Percentiles rank a stretch among this genome's conserved stretches.
Conservation (phyloP, 2,113 vertebrate species). For the Istiophorus platypterus region DNA sequence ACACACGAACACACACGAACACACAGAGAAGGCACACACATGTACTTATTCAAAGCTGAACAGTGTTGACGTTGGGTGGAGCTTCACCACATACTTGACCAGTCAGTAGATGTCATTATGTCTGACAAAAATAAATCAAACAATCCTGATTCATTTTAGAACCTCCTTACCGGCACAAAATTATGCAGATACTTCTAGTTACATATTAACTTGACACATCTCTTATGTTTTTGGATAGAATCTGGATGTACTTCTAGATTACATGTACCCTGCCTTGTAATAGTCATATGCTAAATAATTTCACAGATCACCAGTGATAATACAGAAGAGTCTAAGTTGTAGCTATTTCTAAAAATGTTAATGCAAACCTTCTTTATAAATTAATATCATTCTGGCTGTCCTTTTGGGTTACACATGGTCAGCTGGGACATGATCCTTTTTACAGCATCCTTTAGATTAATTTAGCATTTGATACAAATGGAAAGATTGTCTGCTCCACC, state of each 20-base stretch:
- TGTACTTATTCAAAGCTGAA: not conserved
- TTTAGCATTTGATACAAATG: conserved; percentile 41
- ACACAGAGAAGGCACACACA: not conserved
- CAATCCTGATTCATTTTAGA: not conserved
- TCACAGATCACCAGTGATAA: not conserved
- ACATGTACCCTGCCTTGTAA: not conserved
- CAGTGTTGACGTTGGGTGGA: conserved; percentile 7
- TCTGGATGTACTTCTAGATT: not conserved
- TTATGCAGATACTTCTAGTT: conserved; percentile 25
- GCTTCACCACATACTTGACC: conserved; percentile 14
- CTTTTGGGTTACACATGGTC: conserved; percentile 15
- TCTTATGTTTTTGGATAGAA: conserved; percentile 10
- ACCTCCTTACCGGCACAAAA: not conserved
- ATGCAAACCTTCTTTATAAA: not conserved
- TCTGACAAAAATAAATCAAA: conserved; percentile 1
- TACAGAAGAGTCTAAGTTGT: not conserved
- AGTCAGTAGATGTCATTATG: not conserved
- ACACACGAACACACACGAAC: not conserved
- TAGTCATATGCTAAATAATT: conserved; percentile 17
- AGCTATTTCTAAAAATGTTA: not conserved
- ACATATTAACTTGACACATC: conserved; percentile 17
- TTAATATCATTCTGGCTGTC: conserved; percentile 3
- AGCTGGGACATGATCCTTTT: conserved; percentile 17
- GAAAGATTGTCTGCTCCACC: conserved; percentile 46
- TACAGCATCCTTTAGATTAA: conserved; percentile 44